phyloP scores from a whole-genome alignment of 2,797 vertebrate species.

The Rhinella marina region DNA sequence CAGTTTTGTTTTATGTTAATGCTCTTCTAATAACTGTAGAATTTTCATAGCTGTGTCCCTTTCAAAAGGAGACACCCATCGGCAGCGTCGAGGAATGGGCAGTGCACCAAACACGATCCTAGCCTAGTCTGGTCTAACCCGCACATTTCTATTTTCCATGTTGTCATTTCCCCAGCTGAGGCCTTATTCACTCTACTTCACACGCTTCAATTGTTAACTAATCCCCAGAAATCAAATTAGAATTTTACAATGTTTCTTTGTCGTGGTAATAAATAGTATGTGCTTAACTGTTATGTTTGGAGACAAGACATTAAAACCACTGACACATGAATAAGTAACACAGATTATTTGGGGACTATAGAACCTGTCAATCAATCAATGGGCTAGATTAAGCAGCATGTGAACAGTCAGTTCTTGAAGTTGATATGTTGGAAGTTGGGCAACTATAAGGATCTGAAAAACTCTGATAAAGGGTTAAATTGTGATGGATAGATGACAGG shows the following conservation, averaged over 20 bases:
- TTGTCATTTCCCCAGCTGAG: conserved; percentile 35
- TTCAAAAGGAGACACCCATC: conserved; percentile 52
- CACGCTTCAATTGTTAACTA: conserved; percentile 23
- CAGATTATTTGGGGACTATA: too few species aligned
- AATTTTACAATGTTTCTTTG: conserved; percentile 30
- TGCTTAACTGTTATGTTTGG: background rate
- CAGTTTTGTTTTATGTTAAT: conserved; percentile 61
- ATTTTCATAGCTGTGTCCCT: conserved; percentile 30
- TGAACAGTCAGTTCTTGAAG: too few species aligned
- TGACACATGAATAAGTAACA: background rate
- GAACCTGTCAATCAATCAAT: too few species aligned
- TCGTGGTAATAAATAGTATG: background rate
- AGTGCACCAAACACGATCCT: conserved; percentile 21
- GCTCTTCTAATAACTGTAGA: conserved; percentile 45
- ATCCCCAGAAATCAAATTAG: conserved; percentile 24
- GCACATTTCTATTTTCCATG: conserved; percentile 28
- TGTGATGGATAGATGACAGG: too few species aligned
- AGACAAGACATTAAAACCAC: background rate
- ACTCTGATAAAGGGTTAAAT: too few species aligned
- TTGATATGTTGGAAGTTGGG: too few species aligned
- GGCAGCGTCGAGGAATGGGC: background rate
- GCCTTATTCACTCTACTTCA: conserved; percentile 20
- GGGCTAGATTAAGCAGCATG: too few species aligned
- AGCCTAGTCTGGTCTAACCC: conserved; percentile 9
- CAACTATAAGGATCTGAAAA: too few species aligned